Conservation (phyloP, 2,113 vertebrate genomes). For the Chamaetylas fuelleborni region DNA sequence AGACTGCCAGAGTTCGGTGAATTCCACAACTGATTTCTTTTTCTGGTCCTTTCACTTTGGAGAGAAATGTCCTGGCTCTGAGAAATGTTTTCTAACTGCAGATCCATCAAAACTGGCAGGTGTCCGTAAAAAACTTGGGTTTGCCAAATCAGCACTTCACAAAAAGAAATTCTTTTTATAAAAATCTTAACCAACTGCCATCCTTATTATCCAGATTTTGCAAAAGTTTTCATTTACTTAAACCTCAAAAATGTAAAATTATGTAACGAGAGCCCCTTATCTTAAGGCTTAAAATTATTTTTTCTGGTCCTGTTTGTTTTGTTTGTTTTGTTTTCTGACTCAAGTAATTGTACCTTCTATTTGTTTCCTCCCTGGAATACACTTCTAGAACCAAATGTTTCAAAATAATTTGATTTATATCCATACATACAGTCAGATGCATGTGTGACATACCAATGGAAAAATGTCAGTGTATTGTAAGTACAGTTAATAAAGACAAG, state of each 20-base stretch:
- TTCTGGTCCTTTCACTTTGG: background rate
- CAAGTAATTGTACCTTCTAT: background rate
- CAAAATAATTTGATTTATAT: background rate
- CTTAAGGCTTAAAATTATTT: background rate
- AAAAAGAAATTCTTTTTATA: background rate
- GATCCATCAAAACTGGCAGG: background rate
- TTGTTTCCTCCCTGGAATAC: background rate
- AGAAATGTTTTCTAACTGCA: background rate
- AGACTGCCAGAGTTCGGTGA: background rate
- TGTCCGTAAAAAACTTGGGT: background rate
- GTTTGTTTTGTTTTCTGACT: background rate
- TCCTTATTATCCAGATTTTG: background rate
- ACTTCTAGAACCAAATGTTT: background rate
- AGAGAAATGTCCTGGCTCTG: background rate
- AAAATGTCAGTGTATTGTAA: background rate
- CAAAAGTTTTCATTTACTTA: background rate
- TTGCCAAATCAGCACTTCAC: background rate
- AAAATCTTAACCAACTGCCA: background rate
- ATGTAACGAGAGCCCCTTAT: background rate
- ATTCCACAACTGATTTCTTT: background rate
- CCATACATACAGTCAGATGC: background rate
- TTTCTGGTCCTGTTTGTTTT: background rate
- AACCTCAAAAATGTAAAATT: background rate
- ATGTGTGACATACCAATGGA: background rate
- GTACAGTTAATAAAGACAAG: background rate